Base-by-base conservation (phyloP, 92 coral and sea anemone genomes). In the Zoanthus solanderi region DNA sequence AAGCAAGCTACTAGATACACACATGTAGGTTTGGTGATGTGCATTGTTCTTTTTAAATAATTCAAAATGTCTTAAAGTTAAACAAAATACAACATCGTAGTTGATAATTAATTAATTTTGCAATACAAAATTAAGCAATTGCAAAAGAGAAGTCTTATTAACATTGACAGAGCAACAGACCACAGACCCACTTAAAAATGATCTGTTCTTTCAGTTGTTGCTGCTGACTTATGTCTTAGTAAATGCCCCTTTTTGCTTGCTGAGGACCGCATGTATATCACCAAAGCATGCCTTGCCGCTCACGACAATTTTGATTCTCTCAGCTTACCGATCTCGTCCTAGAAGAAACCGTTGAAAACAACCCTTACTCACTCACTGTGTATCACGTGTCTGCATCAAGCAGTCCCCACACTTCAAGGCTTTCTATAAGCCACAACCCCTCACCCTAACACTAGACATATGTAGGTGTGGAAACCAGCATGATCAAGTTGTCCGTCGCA, bases 331-430 rank as follows among this genome's bases (percentile, higher is more conserved):
- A 11, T 6, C 8, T 29, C 74, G 5, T 3, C 45, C 74, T 32
- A 4, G 74, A 9, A 50, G 73, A 63, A 50, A 54, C 8, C 0
- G 42, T 7, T 32, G 52, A 12, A 0, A 15, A 31, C 29, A 46
- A 9, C 53, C 37, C 82, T 83, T 92, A 87, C 11, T 32, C 15
- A 71, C 88, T 4, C 76, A 72, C 71, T 16, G 29, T 18, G 80
- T 79, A 18, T 83, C 91, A 9, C 92, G 87, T 31, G 91, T 90
- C 53, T 84, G 91, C 79, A 73, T 92, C 1, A 86, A 87, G 48
- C 78, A 79, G 75, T 92, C 92, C 16, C 88, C 92, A 3, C 80
- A 87, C 78, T 44, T 83, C 84, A 83, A 76, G 10, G 95, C 86
- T 15, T 90, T 75, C 75, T 75, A 90, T 91, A 72, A 46, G 71